Evolutionary conservation across 37 sponge, comb jelly and placozoan species (phyloP), one percentile per base, ranked within the genome.

Genomic region (Agelas oroides): DNA sequence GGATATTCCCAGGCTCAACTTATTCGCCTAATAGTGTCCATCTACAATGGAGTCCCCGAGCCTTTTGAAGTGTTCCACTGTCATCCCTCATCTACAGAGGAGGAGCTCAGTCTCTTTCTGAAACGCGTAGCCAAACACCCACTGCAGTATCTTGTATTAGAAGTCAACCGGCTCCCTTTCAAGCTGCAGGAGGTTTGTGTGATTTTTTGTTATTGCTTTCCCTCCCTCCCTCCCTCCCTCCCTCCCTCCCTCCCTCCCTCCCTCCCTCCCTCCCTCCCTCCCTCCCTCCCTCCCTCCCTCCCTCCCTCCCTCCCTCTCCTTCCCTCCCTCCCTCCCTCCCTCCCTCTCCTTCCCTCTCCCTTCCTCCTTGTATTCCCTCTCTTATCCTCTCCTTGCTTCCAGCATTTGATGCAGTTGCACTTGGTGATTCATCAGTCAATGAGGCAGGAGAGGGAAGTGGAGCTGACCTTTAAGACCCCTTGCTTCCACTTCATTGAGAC

Each of bases 401-500:
- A 90, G 91, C 41, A 60, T 15, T 65, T 90, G 77, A 80, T 90
- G 69, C 80, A 90, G 76, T 75, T 84, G 32, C 86, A 85, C 71
- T 57, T 85, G 76, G 3, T 40, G 2, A 68, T 85, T n/a, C 85
- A 90, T n/a, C n/a, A n/a, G n/a, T n/a, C n/a, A n/a, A n/a, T n/a
- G n/a, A n/a, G n/a, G n/a, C n/a, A n/a, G 5, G 39, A 75, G 35
- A 27, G 19, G 1, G 24, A 65, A 21, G 36, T 32, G 0, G 66
- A 54, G 34, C 15, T 39, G 15, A 65, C 79, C 30, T 3, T 52
- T 0, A 56, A 57, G 81, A 6, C 40, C 5, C 14, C n/a, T 2
- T 59, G 64, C 59, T 35, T 94, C 53, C 87, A 92, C 74, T 95
- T 91, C 73, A 79, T 95, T 34, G 96, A 92, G 76, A 92, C 96